Evolutionary conservation across 2,113 vertebrate species (phyloP).

Genomic region (Oxyura jamaicensis): DNA sequence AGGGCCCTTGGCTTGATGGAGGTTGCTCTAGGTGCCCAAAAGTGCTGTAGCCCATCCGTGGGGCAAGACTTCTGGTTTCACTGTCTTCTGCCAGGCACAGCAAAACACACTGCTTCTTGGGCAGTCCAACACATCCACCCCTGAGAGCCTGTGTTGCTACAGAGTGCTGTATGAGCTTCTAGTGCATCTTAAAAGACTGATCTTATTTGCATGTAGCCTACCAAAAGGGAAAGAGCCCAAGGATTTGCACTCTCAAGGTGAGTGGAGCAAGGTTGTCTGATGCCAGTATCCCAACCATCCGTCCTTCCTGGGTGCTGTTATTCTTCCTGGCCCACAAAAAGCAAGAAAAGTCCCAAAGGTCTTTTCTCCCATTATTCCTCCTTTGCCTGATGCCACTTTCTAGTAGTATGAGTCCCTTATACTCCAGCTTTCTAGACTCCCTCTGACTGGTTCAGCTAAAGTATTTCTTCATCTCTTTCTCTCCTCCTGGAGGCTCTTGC

Average conservation of each 20-base stretch:
- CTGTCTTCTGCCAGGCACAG: background rate
- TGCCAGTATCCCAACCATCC: background rate
- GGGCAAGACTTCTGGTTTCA: fast-evolving
- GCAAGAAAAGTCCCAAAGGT: background rate
- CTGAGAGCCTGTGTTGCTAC: background rate
- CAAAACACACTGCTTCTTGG: background rate
- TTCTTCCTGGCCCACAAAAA: background rate
- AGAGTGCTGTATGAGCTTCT: background rate
- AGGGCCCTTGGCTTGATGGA: background rate
- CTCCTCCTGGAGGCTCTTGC: background rate
- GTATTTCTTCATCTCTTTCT: background rate
- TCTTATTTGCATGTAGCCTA: background rate
- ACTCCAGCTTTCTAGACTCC: background rate
- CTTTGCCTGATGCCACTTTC: background rate
- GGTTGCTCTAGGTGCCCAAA: background rate
- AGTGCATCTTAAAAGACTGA: fast-evolving
- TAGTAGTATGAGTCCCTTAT: background rate
- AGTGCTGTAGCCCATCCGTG: too few species aligned
- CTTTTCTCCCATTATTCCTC: background rate
- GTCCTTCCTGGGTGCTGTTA: background rate
- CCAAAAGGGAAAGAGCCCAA: background rate
- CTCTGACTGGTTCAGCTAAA: background rate
- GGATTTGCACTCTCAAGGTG: background rate
- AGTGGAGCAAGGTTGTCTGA: background rate
- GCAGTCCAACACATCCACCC: background rate